These are phyloP conservation scores for Hyles euphorbiae DNA, from an alignment of 1,140 invertebrate species.

Conservation along the genomic window DNA sequence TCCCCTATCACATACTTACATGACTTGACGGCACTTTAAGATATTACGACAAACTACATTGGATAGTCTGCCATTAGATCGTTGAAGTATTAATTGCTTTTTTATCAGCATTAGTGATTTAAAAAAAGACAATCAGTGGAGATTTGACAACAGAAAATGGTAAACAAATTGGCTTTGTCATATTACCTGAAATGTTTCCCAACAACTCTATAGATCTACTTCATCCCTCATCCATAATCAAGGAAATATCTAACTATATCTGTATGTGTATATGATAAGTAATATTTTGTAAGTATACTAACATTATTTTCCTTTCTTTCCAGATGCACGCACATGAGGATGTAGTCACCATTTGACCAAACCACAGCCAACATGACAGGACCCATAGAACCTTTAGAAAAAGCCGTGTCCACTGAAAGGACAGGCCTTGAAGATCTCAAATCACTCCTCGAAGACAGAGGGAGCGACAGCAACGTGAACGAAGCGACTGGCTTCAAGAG, in stretches of 20 bases:
- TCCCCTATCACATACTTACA: too few species aligned
- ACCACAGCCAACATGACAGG: conserved; percentile 35
- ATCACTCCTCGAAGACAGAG: conserved; percentile 67
- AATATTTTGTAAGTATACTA: not conserved
- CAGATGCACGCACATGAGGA: conserved; percentile 61
- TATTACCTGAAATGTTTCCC: not conserved
- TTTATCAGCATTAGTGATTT: too few species aligned
- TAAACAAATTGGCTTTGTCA: not conserved
- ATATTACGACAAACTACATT: too few species aligned
- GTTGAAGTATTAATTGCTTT: too few species aligned
- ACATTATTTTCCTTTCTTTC: conserved; percentile 29
- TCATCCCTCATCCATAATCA: too few species aligned
- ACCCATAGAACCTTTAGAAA: conserved; percentile 45
- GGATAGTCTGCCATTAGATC: too few species aligned
- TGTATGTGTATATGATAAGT: not conserved
- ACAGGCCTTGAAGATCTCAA: conserved; percentile 58
- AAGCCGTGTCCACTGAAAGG: conserved; percentile 44
- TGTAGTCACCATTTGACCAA: conserved; percentile 48
- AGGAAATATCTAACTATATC: too few species aligned
- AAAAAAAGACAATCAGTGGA: too few species aligned
- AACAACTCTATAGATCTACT: too few species aligned
- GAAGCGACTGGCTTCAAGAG: too few species aligned
- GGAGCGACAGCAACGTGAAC: conserved; percentile 21
- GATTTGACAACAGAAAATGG: too few species aligned
- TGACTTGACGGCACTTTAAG: too few species aligned